Base-by-base conservation (phyloP, 1,140 invertebrate genomes). In the Archivesica marissinica region DNA sequence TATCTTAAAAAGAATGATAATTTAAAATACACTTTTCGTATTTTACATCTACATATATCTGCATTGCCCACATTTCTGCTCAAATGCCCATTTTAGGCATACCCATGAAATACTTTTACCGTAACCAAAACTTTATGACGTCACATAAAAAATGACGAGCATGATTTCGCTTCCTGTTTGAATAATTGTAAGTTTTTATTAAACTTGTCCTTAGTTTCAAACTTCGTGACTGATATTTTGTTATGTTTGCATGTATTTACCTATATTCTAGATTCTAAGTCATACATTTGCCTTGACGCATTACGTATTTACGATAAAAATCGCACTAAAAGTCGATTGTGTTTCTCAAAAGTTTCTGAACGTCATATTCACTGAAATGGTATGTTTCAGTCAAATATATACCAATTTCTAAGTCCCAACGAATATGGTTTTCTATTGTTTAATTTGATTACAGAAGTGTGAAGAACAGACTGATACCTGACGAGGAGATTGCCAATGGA, bases 81-180 rank as follows among this genome's bases (percentile, higher is more conserved):
- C n/a, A n/a, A n/a, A n/a, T n/a, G n/a, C n/a, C n/a, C n/a, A n/a
- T n/a, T n/a, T n/a, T n/a, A n/a, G n/a, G n/a, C n/a, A n/a, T n/a
- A n/a, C n/a, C n/a, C n/a, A n/a, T n/a, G n/a, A n/a, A n/a, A n/a
- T n/a, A n/a, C n/a, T n/a, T n/a, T n/a, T n/a, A n/a, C n/a, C n/a
- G n/a, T n/a, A n/a, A n/a, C n/a, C n/a, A 33, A 35, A 47, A 30
- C 17, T 1, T 77, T 0, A 23, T 77, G 75, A 77, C 75, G 75
- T 77, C 75, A 77, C 35, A 77, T 3, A 35, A 47, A 77, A 77
- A 77, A 56, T 52, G 75, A 30, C 47, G 50, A 54, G 54, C 33
- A 38, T 44, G 15, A 61, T 77, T 77, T 77, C 56, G 75, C 75
- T 77, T 77, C 75, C 75, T 77, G 75, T 77, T 77, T 77, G 44